These are phyloP conservation scores for Actinemys pallida DNA, from an alignment of 2,113 vertebrate species.

Conservation along the genomic window DNA sequence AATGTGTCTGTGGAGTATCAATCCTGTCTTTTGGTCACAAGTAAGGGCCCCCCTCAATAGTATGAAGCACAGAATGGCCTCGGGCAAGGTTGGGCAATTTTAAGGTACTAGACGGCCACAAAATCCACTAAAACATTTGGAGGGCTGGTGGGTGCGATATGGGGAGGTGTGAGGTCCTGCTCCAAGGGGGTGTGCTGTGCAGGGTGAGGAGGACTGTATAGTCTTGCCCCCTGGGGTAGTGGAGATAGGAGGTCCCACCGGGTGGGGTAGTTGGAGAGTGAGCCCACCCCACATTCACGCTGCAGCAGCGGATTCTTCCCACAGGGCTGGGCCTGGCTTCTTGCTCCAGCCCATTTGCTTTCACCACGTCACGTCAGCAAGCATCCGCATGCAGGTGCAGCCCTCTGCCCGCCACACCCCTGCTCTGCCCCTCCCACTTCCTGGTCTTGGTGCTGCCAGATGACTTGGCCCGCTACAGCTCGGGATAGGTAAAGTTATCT, in stretches of 20 bases:
- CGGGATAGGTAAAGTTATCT: too few relatives aligned
- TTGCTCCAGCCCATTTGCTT: too few relatives aligned
- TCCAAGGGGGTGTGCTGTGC: neutral
- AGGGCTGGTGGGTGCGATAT: neutral
- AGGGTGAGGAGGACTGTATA: neutral
- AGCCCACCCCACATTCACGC: neutral
- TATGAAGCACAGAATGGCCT: neutral
- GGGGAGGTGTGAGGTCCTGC: neutral
- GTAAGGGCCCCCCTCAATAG: rapidly evolving
- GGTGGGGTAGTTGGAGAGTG: neutral
- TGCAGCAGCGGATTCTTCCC: neutral
- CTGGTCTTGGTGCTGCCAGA: too few relatives aligned
- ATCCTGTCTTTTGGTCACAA: neutral
- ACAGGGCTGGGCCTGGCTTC: too few relatives aligned
- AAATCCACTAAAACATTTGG: neutral
- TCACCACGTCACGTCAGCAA: too few relatives aligned
- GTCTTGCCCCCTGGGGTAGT: neutral
- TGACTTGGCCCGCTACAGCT: too few relatives aligned
- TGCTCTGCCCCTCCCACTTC: too few relatives aligned
- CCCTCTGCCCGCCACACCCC: too few relatives aligned
- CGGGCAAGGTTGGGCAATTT: neutral
- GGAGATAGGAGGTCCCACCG: neutral
- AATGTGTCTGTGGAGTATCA: neutral
- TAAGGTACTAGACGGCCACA: neutral
- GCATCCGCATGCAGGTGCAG: too few relatives aligned